phyloP scores from a whole-genome alignment of 2,888 invertebrate genomes.

The Xestia c-nigrum region DNA sequence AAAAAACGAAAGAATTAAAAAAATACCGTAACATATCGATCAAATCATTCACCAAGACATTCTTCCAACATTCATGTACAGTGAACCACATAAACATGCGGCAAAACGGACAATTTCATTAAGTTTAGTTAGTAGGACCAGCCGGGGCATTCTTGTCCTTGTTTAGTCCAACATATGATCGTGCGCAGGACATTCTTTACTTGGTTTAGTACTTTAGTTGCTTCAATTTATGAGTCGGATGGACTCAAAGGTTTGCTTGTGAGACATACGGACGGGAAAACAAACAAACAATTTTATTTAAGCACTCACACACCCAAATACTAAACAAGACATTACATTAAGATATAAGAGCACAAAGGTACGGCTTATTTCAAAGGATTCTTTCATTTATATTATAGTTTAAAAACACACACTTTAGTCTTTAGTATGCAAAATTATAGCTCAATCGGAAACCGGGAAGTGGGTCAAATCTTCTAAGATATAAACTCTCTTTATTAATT shows the following conservation, averaged over 20 bases:
- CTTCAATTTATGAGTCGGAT: constrained; percentile 72
- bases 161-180: constrained; percentile 56
- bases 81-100: constrained; percentile 56
- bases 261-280: constrained; percentile 66
- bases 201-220: constrained; percentile 72
- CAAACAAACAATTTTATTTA: background rate
- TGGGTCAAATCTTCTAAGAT: background rate
- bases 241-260: constrained; percentile 65
- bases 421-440: background rate
- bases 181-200: constrained; percentile 54
- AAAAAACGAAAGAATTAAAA: constrained; percentile 20
- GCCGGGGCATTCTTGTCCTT: constrained; percentile 49
- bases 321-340: too few species aligned
- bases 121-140: constrained; percentile 64
- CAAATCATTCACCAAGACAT: constrained; percentile 24
- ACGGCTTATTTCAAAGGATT: too few species aligned
- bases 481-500: too few species aligned
- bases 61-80: constrained; percentile 28
- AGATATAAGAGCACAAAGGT: too few species aligned
- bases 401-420: too few species aligned
- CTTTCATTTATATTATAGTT: too few species aligned
- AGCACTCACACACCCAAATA: too few species aligned
- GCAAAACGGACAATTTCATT: constrained; percentile 68
- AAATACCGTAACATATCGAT: constrained; percentile 7
- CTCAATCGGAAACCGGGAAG: background rate